phyloP scores from a whole-genome alignment of 2,888 invertebrate species.

The Dicranocentrus wangi region DNA sequence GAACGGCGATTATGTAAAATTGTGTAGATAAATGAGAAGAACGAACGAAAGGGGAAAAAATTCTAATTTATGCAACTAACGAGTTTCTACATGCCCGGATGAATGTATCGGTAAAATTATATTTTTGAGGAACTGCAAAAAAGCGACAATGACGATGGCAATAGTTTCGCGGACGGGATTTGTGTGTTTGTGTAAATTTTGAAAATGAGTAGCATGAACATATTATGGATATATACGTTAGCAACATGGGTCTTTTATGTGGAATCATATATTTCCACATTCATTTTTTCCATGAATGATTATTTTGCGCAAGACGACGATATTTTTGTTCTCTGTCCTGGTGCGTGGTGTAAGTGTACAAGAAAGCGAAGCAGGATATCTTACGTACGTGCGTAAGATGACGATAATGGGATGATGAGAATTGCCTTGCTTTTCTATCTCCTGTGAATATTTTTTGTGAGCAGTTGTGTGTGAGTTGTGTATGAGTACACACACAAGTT shows the following conservation, averaged over 20 bases:
- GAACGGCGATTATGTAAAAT: too few species aligned
- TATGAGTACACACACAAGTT: conserved; percentile 20
- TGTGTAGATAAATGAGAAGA: too few species aligned
- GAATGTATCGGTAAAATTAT: background rate
- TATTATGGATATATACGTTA: too few species aligned
- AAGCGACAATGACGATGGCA: too few species aligned
- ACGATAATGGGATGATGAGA: conserved; percentile 47
- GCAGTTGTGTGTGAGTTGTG: background rate
- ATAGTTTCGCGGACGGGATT: too few species aligned
- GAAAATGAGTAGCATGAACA: too few species aligned
- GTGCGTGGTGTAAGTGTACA: background rate
- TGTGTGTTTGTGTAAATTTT: too few species aligned
- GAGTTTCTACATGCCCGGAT: background rate
- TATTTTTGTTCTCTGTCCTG: background rate
- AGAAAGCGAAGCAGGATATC: background rate
- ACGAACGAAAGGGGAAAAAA: too few species aligned
- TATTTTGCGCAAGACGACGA: conserved; percentile 5
- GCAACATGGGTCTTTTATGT: too few species aligned
- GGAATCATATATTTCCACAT: too few species aligned
- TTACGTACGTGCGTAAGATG: conserved; percentile 33
- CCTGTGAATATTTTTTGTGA: conserved; percentile 6
- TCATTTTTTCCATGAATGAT: conserved; percentile 13
- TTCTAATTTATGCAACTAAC: conserved; percentile 2
- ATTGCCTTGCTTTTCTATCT: background rate
- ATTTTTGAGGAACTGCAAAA: background rate